Evolutionary conservation across 2,113 vertebrate species (phyloP), one percentile per base, ranked within the genome.

Genomic region (Leucopternis melanops): DNA sequence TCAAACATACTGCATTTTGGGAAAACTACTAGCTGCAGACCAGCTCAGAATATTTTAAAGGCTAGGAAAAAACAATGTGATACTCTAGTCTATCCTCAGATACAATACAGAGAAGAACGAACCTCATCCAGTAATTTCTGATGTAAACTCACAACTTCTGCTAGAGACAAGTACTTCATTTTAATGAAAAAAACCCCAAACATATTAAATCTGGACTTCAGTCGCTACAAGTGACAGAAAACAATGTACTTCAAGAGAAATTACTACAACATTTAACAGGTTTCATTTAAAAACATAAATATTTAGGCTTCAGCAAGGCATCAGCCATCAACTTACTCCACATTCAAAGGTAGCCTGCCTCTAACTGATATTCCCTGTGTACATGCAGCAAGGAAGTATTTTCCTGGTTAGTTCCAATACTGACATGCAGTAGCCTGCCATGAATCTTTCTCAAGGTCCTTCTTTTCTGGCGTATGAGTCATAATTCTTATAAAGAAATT

Each of bases 401-500:
- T 71, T 62, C 32, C 65, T 27, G 13, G 16, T 23, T 45, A 85
- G 11, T 54, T 81, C 18, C 69, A 71, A 14, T 27, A 74, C 62
- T 3, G 10, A 65, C 36, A 10, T n/a, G n/a, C 27, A 71, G 23
- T 34, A 81, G 62, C 21, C 38, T 5, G 2, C 12, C 59, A 31
- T 13, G 16, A 81, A 22, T 40, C 32, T 15, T 65, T 45, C 32
- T 44, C 52, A 47, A 55, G 40, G 31, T 73, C 36, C 16, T 25
- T 88, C 10, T 86, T 65, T 58, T 47, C 31, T 1, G 5, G 4
- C 11, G 2, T 15, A 0, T 1, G 22, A 85, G 7, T 75, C 31
- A 34, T 20, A 72, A 70, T 16, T 55, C 44, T 49, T 40, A 45
- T 3, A 15, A 58, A 83, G 13, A 88, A 66, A 57, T 13, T 0